phyloP scores from a whole-genome alignment of 2,797 vertebrate genomes.

The Percopsis omiscomaycus region DNA sequence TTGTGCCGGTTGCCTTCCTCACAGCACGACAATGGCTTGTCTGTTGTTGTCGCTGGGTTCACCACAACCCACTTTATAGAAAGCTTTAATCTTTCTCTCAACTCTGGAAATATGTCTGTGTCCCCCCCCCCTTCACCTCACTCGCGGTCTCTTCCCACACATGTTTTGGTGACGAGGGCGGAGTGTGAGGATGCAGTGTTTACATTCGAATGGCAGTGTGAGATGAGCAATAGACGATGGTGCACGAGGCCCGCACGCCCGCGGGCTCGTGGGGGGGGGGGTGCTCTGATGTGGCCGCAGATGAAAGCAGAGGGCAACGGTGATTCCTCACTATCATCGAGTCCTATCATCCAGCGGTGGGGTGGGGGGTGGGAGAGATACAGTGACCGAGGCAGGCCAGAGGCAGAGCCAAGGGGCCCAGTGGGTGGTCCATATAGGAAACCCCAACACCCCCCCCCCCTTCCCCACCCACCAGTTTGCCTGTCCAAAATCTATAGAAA shows the following conservation, averaged over 20 bases:
- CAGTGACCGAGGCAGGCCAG: slow-evolving; percentile 47
- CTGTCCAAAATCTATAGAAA: slow-evolving; percentile 14
- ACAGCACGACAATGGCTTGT: slow-evolving; percentile 10
- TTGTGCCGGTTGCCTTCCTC: slow-evolving; percentile 12
- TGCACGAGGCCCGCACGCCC: slow-evolving; percentile 75
- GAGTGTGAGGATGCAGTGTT: slow-evolving; percentile 76
- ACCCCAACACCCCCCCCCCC: slow-evolving; percentile 16
- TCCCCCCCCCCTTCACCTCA: slow-evolving; percentile 50
- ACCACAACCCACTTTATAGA: slow-evolving; percentile 22
- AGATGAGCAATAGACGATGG: slow-evolving; percentile 75
- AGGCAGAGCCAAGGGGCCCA: slow-evolving; percentile 51
- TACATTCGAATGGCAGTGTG: slow-evolving; percentile 73
- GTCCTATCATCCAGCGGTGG: slow-evolving; percentile 67
- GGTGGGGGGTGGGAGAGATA: slow-evolving; percentile 53
- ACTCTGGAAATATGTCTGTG: slow-evolving; percentile 52
- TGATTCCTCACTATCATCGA: slow-evolving; percentile 80
- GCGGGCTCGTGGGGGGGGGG: slow-evolving; percentile 52
- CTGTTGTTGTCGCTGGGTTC: slow-evolving; percentile 38
- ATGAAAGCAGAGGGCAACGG: slow-evolving; percentile 75
- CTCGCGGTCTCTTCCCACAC: slow-evolving; percentile 62
- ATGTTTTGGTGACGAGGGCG: slow-evolving; percentile 60
- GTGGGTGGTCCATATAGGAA: slow-evolving; percentile 73
- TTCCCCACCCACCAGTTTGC: slow-evolving; percentile 20
- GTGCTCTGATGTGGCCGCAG: slow-evolving; percentile 73
- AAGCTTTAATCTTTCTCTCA: slow-evolving; percentile 56